These are phyloP conservation scores for Drosophila dunni DNA, from an alignment of 1,140 invertebrate species.

Conservation along the genomic window DNA sequence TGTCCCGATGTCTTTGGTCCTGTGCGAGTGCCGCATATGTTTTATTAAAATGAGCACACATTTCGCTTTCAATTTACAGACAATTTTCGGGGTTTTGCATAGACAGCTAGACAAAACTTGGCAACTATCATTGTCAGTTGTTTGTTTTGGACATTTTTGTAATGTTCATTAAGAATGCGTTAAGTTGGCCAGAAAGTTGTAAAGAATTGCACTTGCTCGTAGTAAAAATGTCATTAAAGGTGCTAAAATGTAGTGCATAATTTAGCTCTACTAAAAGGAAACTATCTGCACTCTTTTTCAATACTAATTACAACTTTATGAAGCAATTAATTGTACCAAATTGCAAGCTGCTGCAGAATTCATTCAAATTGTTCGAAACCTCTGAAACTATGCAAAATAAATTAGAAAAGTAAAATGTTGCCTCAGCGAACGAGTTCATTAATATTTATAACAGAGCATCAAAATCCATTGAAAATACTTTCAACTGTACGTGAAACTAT, in stretches of 20 bases:
- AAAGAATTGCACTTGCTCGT: conserved; percentile 4
- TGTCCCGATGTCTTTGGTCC: conserved; percentile 1
- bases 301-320: conserved; percentile 51
- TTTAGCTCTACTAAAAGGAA: not conserved
- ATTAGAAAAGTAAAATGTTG: conserved; percentile 44
- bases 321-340: conserved; percentile 36
- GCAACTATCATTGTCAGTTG: conserved; percentile 27
- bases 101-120: conserved; percentile 2
- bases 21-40: conserved; percentile 66
- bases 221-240: not conserved
- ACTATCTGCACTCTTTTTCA: conserved; percentile 8
- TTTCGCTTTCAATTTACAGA: conserved; percentile 81
- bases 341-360: conserved; percentile 17
- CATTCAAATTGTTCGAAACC: conserved; percentile 16
- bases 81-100: conserved; percentile 55
- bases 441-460: conserved; percentile 68
- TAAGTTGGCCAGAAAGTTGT: conserved; percentile 30
- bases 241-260: not conserved
- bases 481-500: not conserved
- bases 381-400: conserved; percentile 59
- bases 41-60: conserved; percentile 77
- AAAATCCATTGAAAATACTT: conserved; percentile 35
- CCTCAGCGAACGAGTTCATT: conserved; percentile 54
- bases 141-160: conserved; percentile 29
- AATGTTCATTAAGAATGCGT: conserved; percentile 61